These are phyloP conservation scores for Drosophila nasuta DNA, from an alignment of 1,140 invertebrate genomes.

Conservation along the genomic window DNA sequence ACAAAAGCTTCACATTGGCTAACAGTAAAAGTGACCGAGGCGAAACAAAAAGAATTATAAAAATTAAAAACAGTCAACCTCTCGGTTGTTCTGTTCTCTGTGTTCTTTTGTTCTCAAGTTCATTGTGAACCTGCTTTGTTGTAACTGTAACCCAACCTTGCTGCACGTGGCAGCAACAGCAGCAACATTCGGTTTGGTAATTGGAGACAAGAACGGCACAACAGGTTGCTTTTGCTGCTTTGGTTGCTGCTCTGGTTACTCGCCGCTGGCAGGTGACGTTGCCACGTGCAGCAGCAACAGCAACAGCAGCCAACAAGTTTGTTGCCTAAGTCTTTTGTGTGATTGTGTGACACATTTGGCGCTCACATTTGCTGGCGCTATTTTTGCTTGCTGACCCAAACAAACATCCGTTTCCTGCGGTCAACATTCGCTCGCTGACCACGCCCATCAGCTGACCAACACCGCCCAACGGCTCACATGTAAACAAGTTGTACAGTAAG, in stretches of 20 bases:
- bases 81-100: not conserved
- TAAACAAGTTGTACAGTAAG: not conserved
- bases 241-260: conserved; percentile 1
- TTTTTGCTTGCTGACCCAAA: conserved; percentile 63
- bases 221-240: conserved; percentile 25
- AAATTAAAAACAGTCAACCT: not conserved
- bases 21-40: conserved; percentile 31
- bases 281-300: conserved; percentile 44
- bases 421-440: conserved; percentile 38
- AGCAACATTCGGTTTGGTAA: conserved; percentile 46
- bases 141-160: conserved; percentile 42
- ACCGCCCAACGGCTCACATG: not conserved
- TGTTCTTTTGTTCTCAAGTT: conserved; percentile 49
- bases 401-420: conserved; percentile 79
- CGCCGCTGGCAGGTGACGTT: conserved; percentile 14
- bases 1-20: conserved; percentile 15
- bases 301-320: conserved; percentile 39
- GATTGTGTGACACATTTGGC: conserved; percentile 59
- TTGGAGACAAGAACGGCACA: conserved; percentile 53
- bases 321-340: conserved; percentile 64
- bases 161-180: conserved; percentile 46
- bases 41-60: not conserved
- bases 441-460: conserved; percentile 31
- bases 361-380: conserved; percentile 9
- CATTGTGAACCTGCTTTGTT: conserved; percentile 18